Percentiles rank a stretch among this genome's conserved stretches.
Evolutionary conservation across 2,113 vertebrate species (phyloP).

Genomic region (Sporophila hypoxantha): DNA sequence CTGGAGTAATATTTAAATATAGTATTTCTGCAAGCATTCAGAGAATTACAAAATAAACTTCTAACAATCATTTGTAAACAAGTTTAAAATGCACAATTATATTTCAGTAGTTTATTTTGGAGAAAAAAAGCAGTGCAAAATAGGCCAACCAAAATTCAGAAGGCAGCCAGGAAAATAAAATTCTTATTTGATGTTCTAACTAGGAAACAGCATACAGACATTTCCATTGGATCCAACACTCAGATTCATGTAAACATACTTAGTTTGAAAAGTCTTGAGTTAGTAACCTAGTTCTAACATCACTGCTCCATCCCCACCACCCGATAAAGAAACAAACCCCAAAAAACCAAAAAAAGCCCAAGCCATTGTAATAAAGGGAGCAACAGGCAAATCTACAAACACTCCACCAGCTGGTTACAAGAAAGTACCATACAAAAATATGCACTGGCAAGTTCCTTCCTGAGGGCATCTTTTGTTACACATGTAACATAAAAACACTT

Average conservation of each 20-base stretch:
- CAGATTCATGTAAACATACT: constrained; percentile 59
- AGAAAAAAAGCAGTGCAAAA: constrained; percentile 78
- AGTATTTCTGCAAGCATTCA: constrained; percentile 45
- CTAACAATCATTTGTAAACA: constrained; percentile 56
- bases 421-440: constrained; percentile 60
- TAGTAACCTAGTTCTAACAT: constrained; percentile 31
- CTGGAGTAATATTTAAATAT: constrained; percentile 47
- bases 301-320: background rate
- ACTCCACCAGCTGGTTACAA: constrained; percentile 44
- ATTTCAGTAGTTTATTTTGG: constrained; percentile 82
- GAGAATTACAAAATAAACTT: constrained; percentile 49
- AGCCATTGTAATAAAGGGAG: constrained; percentile 24
- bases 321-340: background rate
- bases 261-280: constrained; percentile 32
- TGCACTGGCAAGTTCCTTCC: constrained; percentile 44
- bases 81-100: constrained; percentile 60
- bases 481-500: constrained; percentile 20
- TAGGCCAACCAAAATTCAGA: constrained; percentile 64
- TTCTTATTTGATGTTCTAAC: constrained; percentile 44
- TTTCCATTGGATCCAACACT: constrained; percentile 57
- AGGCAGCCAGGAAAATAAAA: constrained; percentile 61
- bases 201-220: constrained; percentile 57
- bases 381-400: constrained; percentile 41
- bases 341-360: background rate
- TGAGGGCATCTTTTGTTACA: constrained; percentile 47